A percentile compares a stretch with the other conserved stretches of the same genome.
These are phyloP conservation scores for Sinopyrophorus schimmeli DNA, from an alignment of 2,888 invertebrate species.

Conservation along the genomic window DNA sequence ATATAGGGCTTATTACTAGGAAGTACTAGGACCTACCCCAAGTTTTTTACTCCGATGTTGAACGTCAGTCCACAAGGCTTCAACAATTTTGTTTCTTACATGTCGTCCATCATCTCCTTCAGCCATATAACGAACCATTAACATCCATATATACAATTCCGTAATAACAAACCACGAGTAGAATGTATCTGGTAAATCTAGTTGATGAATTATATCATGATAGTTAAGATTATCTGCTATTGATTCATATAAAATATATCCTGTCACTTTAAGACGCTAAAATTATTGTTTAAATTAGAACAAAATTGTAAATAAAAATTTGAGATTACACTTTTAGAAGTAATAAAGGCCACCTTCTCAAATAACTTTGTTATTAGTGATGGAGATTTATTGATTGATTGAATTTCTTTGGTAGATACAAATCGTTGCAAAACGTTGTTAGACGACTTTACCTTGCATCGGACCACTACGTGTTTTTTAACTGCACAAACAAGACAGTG, in stretches of 20 bases:
- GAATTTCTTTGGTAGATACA: too few relatives aligned
- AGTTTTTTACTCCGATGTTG: conserved; percentile 72
- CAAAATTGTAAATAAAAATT: neutral
- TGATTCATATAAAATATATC: conserved; percentile 71
- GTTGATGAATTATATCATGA: conserved; percentile 67
- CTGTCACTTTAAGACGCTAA: conserved; percentile 66
- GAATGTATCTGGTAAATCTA: conserved; percentile 81
- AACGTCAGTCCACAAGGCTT: conserved; percentile 85
- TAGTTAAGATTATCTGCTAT: conserved; percentile 72
- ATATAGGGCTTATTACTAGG: too few relatives aligned
- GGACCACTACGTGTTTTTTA: conserved; percentile 38
- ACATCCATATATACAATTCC: conserved; percentile 88
- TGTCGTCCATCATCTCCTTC: conserved; percentile 76
- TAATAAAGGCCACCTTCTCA: conserved; percentile 31
- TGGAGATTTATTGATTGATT: too few relatives aligned
- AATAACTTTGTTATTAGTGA: conserved; percentile 18
- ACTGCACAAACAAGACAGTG: conserved; percentile 40
- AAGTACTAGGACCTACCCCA: conserved; percentile 60
- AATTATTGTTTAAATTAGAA: conserved; percentile 33
- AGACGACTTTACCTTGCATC: too few relatives aligned
- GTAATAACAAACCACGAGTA: conserved; percentile 89
- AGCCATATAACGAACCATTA: conserved; percentile 77
- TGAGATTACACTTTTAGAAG: conserved; percentile 32
- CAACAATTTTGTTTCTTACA: conserved; percentile 73
- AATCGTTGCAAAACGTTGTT: too few relatives aligned